Base-by-base conservation (phyloP, 2,113 vertebrate genomes). In the Amphilophus citrinellus region DNA sequence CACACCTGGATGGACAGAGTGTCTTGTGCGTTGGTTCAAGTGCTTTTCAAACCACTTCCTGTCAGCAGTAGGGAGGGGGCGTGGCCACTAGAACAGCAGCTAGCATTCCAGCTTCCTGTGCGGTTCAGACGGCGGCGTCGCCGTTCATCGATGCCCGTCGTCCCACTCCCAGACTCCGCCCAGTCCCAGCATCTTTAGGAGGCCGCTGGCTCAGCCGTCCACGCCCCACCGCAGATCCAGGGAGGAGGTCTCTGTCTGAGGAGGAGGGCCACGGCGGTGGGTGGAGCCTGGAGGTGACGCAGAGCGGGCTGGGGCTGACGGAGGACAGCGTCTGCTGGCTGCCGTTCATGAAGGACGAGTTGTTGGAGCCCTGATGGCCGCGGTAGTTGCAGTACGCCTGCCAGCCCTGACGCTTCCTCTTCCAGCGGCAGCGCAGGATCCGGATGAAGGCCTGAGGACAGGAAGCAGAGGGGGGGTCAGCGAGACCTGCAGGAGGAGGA, bases 271-370 rank as follows among this genome's bases (percentile, higher is more conserved):
- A 62, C 1, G 59, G 53, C 1, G 61, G 81, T 5, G 80, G 91
- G 53, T 39, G 83, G 60, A 65, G 87, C 8, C 60, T 92, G 62
- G 90, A 84, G 30, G 83, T n/a, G 1, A 61, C 50, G 3, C 66
- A 79, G 27, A 87, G 76, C 0, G 90, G 90, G 56, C 92, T 92
- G 1, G 82, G 77, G 50, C 87, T 79, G 75, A 84, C 1, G 11
- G 93, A 91, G 53, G 92, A 88, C 53, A 92, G 62, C 6, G 92
- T 92, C 79, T 93, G 93, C 71, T 89, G 89, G 90, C 92, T 93
- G 77, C 87, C 85, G 18, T 66, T 89, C 62, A 92, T 84, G 75
- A 87, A 88, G 53, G 91, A 92, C 0, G 91, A 93, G 79, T 73
- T 77, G 85, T 88, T 87, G 44, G 93, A 92, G 17, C 89, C 65